These are phyloP conservation scores for Sprattus sprattus DNA, from an alignment of 2,113 vertebrate genomes.

Conservation along the genomic window DNA sequence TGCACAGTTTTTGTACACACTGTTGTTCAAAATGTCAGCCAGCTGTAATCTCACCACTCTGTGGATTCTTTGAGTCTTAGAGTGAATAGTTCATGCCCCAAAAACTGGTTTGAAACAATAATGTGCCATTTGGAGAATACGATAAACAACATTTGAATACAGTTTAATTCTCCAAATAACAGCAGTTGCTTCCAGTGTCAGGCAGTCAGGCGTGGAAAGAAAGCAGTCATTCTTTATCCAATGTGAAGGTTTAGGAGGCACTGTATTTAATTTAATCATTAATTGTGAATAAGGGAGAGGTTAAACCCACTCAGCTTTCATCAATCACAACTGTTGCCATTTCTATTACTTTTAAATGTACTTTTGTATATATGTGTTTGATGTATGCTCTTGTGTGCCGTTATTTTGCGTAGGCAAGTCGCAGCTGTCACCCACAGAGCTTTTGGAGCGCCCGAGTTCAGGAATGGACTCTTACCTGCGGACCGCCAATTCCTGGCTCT, in stretches of 20 bases:
- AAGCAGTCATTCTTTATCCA: background rate
- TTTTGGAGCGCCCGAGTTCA: conserved; percentile 73
- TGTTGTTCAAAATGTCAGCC: background rate
- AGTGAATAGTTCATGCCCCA: background rate
- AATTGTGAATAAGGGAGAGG: no score
- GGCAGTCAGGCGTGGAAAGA: background rate
- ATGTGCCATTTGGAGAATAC: background rate
- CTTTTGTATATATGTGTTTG: background rate
- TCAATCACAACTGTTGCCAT: no score
- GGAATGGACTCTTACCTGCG: conserved; percentile 84
- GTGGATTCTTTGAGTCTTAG: background rate
- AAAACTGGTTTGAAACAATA: background rate
- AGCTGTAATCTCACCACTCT: background rate
- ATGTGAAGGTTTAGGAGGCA: background rate
- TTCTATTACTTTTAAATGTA: background rate
- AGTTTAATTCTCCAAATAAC: background rate
- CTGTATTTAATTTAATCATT: background rate
- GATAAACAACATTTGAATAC: no score
- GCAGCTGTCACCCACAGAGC: conserved; percentile 74
- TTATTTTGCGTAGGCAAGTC: conserved; percentile 72
- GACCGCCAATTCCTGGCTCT: conserved; percentile 89
- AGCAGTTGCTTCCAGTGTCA: background rate
- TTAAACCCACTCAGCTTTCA: no score
- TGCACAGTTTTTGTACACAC: background rate
- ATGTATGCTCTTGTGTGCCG: background rate